Percentiles rank a stretch among this genome's conserved stretches.
These are phyloP conservation scores for Isichthys henryi DNA, from an alignment of 2,113 vertebrate species.

Conservation along the genomic window DNA sequence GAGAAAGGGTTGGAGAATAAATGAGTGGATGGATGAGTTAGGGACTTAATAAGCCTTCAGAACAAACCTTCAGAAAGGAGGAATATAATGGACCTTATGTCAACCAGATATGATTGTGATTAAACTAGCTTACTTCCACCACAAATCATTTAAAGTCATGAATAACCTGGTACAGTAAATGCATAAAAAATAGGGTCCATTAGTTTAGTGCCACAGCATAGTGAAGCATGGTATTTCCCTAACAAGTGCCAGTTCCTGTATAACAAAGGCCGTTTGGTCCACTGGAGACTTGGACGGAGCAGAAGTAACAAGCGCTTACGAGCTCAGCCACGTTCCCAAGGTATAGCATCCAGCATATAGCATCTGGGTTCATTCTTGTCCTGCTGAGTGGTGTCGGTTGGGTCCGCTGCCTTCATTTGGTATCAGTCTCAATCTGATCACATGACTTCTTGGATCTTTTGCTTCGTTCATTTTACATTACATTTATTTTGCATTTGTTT, in stretches of 20 bases:
- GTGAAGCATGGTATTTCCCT: background rate
- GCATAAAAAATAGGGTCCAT: background rate
- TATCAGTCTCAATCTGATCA: background rate
- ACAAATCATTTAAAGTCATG: background rate
- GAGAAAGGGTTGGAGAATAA: background rate
- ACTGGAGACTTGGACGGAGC: background rate
- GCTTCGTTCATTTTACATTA: background rate
- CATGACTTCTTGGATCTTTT: background rate
- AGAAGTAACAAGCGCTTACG: background rate
- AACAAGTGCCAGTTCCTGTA: background rate
- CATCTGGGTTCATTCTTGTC: background rate
- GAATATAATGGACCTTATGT: background rate
- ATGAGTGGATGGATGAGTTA: background rate
- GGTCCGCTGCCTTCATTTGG: background rate
- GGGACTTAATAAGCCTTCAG: background rate
- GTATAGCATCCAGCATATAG: background rate
- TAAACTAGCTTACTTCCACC: background rate
- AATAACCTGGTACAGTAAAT: background rate
- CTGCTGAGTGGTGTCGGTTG: background rate
- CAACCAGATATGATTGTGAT: background rate
- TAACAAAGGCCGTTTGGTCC: background rate
- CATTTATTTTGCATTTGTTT: background rate
- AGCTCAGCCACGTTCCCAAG: background rate
- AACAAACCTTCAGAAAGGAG: background rate
- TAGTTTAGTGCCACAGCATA: background rate